Conservation (phyloP, 1,140 invertebrate species). For the Cryptotermes secundus region DNA sequence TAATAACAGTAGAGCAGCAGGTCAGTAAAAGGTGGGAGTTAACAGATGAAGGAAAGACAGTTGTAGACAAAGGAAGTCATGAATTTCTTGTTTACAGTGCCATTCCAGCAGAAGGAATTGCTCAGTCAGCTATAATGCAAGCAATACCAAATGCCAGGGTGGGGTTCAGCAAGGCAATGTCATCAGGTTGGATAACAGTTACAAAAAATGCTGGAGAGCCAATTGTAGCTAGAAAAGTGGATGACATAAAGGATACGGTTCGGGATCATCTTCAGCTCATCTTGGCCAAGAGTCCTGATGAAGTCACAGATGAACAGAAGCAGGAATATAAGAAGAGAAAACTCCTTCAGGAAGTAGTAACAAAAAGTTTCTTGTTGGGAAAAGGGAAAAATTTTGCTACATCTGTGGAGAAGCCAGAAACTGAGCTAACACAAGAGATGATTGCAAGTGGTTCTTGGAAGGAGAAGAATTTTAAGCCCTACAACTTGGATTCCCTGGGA, state of each 20-base stretch:
- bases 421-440: constrained; percentile 95
- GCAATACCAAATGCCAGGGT: constrained; percentile 49
- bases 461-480: constrained; percentile 88
- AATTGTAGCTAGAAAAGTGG: constrained; percentile 69
- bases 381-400: constrained; percentile 85
- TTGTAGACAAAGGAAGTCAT: constrained; percentile 86
- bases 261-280: constrained; percentile 71
- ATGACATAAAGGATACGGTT: constrained; percentile 73
- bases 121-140: constrained; percentile 77
- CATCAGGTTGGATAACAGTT: constrained; percentile 86
- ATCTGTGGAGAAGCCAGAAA: constrained; percentile 84
- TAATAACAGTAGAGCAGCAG: constrained; percentile 48
- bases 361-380: constrained; percentile 39
- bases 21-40: constrained; percentile 72
- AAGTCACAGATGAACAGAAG: constrained; percentile 65
- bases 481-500: constrained; percentile 92
- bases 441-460: constrained; percentile 86
- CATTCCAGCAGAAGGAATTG: constrained; percentile 73
- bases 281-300: constrained; percentile 51
- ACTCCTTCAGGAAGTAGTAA: constrained; percentile 77
- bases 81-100: constrained; percentile 84
- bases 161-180: constrained; percentile 96
- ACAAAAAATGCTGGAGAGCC: constrained; percentile 73
- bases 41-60: constrained; percentile 86
- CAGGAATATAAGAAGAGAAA: constrained; percentile 95